Evolutionary conservation across 53 echinoderm and acorn worm species (phyloP), one percentile per base, ranked within the genome.

Genomic region (Luidia sarsii): DNA sequence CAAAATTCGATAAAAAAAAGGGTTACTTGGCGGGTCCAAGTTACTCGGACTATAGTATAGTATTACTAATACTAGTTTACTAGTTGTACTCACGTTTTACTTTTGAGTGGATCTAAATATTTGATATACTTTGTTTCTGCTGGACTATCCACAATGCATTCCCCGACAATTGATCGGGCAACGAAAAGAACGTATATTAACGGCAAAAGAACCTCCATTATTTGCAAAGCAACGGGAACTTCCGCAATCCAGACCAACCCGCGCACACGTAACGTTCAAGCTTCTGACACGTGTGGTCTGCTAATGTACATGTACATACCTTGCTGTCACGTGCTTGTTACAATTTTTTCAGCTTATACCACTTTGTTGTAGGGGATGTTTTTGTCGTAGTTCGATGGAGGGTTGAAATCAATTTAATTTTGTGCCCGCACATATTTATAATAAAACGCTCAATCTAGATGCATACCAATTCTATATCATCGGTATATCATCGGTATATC

Each of bases 11-110:
- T n/a, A n/a, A n/a, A n/a, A n/a, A n/a, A n/a, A n/a, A n/a, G n/a
- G n/a, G n/a, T n/a, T n/a, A n/a, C n/a, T n/a, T n/a, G n/a, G n/a
- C n/a, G n/a, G n/a, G n/a, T n/a, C n/a, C n/a, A n/a, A n/a, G n/a
- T n/a, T n/a, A n/a, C n/a, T n/a, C n/a, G n/a, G n/a, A n/a, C n/a
- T n/a, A n/a, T n/a, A n/a, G n/a, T n/a, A n/a, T n/a, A n/a, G n/a
- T n/a, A n/a, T n/a, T n/a, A n/a, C n/a, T n/a, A n/a, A n/a, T n/a
- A n/a, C n/a, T n/a, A n/a, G n/a, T n/a, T n/a, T n/a, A n/a, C n/a
- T n/a, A n/a, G n/a, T n/a, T n/a, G n/a, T n/a, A n/a, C n/a, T n/a
- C 70, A 83, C 83, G 28, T 32, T 83, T 71, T 14, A 14, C 21
- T 33, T 30, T 48, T 59, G 22, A 83, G 36, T 14, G 46, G 48